Evolutionary conservation across 2,113 vertebrate genomes (phyloP).

Genomic region (Lamprotornis superbus): DNA sequence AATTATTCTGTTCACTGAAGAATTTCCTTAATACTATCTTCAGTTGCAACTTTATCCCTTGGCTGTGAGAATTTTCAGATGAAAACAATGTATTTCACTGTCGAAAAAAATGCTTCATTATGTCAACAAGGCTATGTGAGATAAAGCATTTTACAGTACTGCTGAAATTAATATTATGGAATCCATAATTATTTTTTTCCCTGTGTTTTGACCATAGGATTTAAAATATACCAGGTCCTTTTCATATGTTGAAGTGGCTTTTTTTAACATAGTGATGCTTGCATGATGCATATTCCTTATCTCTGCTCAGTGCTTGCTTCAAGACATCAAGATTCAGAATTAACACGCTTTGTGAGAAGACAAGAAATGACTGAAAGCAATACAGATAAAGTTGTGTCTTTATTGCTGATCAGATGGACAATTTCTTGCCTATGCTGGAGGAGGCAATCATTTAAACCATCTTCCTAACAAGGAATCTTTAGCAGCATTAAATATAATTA

Average conservation of each 20-base stretch:
- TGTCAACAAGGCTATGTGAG: neutral
- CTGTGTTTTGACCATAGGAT: neutral
- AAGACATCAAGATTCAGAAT: conserved; percentile 2
- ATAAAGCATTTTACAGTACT: neutral
- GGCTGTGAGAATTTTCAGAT: neutral
- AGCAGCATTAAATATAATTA: neutral
- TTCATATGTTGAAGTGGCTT: neutral
- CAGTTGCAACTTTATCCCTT: neutral
- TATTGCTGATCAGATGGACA: neutral
- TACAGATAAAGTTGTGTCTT: neutral
- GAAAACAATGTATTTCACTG: neutral
- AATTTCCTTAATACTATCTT: neutral
- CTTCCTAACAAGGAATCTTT: neutral
- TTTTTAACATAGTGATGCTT: neutral
- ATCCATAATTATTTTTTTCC: neutral
- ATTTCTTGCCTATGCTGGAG: neutral
- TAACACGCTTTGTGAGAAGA: neutral
- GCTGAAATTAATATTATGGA: neutral
- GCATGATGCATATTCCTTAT: neutral
- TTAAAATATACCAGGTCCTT: neutral
- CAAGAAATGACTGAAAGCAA: neutral
- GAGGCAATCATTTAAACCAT: neutral
- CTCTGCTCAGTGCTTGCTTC: neutral
- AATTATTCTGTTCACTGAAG: conserved; percentile 17
- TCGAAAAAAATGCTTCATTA: neutral